phyloP scores from a whole-genome alignment of 2,113 vertebrate species.

The Peromyscus californicus region DNA sequence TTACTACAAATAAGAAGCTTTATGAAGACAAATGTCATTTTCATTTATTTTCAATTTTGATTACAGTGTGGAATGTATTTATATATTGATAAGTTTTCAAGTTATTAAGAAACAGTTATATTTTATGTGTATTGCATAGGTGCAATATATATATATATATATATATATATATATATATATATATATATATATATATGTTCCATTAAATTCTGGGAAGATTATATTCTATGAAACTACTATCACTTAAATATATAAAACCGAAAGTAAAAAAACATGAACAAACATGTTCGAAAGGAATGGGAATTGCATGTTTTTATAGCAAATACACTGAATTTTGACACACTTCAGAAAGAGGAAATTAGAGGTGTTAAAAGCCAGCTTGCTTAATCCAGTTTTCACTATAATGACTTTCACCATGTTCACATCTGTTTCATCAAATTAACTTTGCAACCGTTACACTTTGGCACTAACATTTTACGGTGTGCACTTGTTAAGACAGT shows the following conservation, averaged over 20 bases:
- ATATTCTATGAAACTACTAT: constrained; percentile 55
- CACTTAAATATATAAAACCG: constrained; percentile 60
- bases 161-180: neutral
- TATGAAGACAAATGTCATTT: neutral
- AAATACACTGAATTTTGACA: constrained; percentile 55
- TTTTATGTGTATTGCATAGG: constrained; percentile 14
- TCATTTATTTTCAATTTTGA: constrained; percentile 1
- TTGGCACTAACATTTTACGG: constrained; percentile 55
- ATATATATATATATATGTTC: neutral
- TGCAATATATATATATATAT: neutral
- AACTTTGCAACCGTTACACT: constrained; percentile 78
- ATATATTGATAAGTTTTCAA: neutral
- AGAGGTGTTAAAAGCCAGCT: constrained; percentile 54
- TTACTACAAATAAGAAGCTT: neutral
- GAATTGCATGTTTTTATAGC: neutral
- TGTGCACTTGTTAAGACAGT: constrained; percentile 74
- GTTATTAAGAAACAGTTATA: neutral
- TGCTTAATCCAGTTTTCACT: constrained; percentile 17
- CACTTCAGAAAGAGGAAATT: constrained; percentile 47
- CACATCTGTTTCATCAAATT: constrained; percentile 77
- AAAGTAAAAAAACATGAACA: constrained; percentile 46
- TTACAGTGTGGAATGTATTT: neutral
- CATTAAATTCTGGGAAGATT: constrained; percentile 34
- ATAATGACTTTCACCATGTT: constrained; percentile 76
- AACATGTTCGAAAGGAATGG: constrained; percentile 15